Percentiles rank a stretch among this genome's conserved stretches.
Conservation (phyloP, 2,888 invertebrate genomes). For the Thymelicus lineola region DNA sequence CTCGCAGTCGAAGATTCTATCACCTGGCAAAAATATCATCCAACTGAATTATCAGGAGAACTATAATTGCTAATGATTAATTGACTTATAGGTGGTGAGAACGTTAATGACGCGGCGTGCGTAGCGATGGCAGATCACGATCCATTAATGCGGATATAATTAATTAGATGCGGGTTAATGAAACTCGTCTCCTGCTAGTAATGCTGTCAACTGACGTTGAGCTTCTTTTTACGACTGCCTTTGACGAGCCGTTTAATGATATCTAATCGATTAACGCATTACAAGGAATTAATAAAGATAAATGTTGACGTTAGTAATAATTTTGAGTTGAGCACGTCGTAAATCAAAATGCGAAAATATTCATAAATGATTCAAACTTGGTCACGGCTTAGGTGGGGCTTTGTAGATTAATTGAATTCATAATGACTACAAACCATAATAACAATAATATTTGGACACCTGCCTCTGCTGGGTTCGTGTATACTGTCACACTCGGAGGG, state of each 20-base stretch:
- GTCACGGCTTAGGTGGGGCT: neutral
- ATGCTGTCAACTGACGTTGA: slow-evolving; percentile 3
- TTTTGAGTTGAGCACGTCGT: neutral
- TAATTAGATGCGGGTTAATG: slow-evolving; percentile 11
- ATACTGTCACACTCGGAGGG: too few species aligned
- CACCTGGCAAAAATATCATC: neutral
- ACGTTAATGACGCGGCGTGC: slow-evolving; percentile 19
- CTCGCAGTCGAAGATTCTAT: neutral
- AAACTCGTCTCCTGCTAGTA: neutral
- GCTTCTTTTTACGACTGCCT: slow-evolving; percentile 1
- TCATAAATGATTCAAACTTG: neutral
- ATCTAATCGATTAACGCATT: neutral
- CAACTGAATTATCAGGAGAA: neutral
- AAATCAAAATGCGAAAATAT: neutral
- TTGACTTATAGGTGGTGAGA: neutral
- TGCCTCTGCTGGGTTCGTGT: too few species aligned
- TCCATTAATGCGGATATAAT: slow-evolving; percentile 17
- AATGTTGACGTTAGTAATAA: neutral
- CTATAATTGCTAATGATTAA: slow-evolving; percentile 5
- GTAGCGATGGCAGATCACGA: slow-evolving; percentile 26
- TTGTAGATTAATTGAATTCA: neutral
- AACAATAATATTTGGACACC: too few species aligned
- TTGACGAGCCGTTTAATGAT: neutral
- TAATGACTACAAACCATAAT: too few species aligned
- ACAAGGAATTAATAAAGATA: neutral